phyloP scores from a whole-genome alignment of 92 coral and sea anemone genomes.

The Umimayanthus chanpuru region DNA sequence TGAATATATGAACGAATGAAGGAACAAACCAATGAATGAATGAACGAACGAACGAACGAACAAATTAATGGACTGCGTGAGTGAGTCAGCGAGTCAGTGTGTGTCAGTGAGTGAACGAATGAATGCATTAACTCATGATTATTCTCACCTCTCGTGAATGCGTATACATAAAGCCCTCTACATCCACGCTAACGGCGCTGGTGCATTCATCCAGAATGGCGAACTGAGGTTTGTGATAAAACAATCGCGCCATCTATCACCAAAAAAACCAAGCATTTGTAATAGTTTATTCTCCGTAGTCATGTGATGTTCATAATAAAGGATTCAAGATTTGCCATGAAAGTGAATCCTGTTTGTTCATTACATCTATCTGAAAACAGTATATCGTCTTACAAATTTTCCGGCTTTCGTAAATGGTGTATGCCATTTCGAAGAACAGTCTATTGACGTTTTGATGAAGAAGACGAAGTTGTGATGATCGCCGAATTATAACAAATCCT shows the following conservation, averaged over 20 bases:
- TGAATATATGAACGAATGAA: too few relatives aligned
- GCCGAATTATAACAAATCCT: too few relatives aligned
- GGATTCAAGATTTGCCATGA: neutral
- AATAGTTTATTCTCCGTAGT: neutral
- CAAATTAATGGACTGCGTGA: too few relatives aligned
- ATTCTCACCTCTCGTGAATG: constrained; percentile 89
- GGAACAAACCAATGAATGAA: too few relatives aligned
- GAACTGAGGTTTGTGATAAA: constrained; percentile 98
- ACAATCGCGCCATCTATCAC: constrained; percentile 92
- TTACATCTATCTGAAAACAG: too few relatives aligned
- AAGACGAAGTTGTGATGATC: too few relatives aligned
- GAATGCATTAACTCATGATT: neutral
- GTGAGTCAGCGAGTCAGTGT: too few relatives aligned
- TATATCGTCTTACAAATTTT: too few relatives aligned
- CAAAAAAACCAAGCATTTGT: neutral
- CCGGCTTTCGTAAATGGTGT: too few relatives aligned
- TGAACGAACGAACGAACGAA: too few relatives aligned
- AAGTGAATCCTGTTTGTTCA: neutral
- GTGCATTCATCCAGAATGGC: constrained; percentile 99
- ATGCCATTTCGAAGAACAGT: too few relatives aligned
- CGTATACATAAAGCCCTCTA: constrained; percentile 96
- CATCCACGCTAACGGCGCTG: constrained; percentile 98
- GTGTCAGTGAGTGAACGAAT: neutral
- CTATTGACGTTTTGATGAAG: too few relatives aligned
- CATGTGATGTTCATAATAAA: neutral